Percentiles rank a stretch among this genome's conserved stretches.
phyloP scores from a whole-genome alignment of 1,140 invertebrate species.

The Caenorhabditis remanei region DNA sequence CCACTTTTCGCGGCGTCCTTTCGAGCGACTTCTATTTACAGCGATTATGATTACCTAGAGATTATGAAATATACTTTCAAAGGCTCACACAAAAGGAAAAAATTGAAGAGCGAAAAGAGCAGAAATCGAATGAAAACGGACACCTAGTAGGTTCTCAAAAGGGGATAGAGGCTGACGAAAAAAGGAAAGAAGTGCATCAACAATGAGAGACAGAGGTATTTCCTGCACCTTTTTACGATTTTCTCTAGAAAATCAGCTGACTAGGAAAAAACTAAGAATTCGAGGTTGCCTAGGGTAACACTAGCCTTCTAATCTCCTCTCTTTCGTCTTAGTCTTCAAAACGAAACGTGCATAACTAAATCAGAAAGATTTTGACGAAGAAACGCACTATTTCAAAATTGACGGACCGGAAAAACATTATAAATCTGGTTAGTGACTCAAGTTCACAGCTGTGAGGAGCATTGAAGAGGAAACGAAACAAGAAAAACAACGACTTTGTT shows the following conservation, averaged over 20 bases:
- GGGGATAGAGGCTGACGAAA: not conserved
- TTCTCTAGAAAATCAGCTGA: conserved; percentile 13
- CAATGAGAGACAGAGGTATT: conserved; percentile 22
- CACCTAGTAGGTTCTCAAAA: conserved; percentile 30
- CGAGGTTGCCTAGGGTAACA: conserved; percentile 17
- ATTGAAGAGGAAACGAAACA: not conserved
- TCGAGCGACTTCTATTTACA: conserved; percentile 43
- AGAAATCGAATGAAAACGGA: conserved; percentile 38
- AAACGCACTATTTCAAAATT: conserved; percentile 17
- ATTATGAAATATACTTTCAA: conserved; percentile 16
- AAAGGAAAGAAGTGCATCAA: not conserved
- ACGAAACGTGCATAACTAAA: not conserved
- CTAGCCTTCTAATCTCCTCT: not conserved
- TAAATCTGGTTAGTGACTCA: conserved; percentile 39
- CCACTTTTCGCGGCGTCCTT: conserved; percentile 52
- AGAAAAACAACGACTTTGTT: conserved; percentile 4
- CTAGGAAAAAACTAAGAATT: not conserved
- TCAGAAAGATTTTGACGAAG: conserved; percentile 4
- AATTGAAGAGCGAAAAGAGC: not conserved
- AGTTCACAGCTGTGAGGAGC: conserved; percentile 3
- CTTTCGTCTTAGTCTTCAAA: conserved; percentile 9
- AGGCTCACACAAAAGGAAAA: not conserved
- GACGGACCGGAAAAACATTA: conserved; percentile 47
- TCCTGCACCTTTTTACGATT: not conserved
- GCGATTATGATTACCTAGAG: conserved; percentile 45